A percentile compares a stretch with the other conserved stretches of the same genome.
Evolutionary conservation across 2,888 invertebrate species (phyloP).

Genomic region (Leistus spinibarbis): DNA sequence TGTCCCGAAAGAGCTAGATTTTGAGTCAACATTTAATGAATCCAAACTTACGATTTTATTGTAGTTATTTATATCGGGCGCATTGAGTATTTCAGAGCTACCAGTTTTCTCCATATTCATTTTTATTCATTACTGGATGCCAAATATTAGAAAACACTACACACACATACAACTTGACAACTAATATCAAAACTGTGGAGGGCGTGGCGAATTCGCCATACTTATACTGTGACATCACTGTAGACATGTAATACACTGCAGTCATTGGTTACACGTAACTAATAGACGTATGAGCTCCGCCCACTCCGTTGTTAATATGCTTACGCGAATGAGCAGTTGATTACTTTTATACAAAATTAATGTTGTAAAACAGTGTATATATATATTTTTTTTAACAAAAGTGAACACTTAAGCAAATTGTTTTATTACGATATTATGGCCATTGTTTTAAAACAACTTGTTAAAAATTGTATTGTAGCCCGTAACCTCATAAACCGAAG

Average conservation of each 20-base stretch:
- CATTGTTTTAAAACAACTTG: slow-evolving; percentile 25
- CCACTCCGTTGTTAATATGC: not conserved
- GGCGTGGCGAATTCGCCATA: not conserved
- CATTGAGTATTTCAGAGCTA: slow-evolving; percentile 68
- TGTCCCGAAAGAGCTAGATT: slow-evolving; percentile 85
- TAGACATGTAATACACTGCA: not conserved
- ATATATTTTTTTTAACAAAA: not conserved
- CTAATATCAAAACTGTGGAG: not conserved
- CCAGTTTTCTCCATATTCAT: slow-evolving; percentile 67
- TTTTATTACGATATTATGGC: slow-evolving; percentile 30
- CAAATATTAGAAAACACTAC: slow-evolving; percentile 1
- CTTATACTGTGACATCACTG: not conserved
- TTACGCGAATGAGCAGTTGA: not conserved
- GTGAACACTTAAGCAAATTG: not conserved
- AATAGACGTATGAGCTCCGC: not conserved
- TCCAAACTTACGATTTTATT: slow-evolving; percentile 82
- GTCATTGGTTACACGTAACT: not conserved
- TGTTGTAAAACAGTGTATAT: not conserved
- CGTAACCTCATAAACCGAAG: slow-evolving; percentile 41
- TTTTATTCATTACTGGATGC: slow-evolving; percentile 11
- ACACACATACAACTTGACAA: no score
- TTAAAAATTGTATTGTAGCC: slow-evolving; percentile 7
- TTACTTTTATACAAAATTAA: not conserved
- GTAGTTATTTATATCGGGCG: slow-evolving; percentile 66
- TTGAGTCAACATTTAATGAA: slow-evolving; percentile 82